Percentiles rank a stretch among this genome's conserved stretches.
Conservation (phyloP, 2,888 invertebrate species). For the Troides helena region DNA sequence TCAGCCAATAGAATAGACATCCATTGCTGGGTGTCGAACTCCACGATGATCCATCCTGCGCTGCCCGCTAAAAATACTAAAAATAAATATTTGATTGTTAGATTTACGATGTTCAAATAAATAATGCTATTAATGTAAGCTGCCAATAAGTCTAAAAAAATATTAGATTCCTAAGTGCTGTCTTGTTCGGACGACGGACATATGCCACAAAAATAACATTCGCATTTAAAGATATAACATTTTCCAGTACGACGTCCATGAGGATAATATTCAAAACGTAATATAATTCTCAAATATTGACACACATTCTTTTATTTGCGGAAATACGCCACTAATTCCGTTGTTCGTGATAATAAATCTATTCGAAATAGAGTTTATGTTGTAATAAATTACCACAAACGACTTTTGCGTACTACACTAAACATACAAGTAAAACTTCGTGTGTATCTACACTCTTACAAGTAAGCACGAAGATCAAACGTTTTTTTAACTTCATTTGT, state of each 20-base stretch:
- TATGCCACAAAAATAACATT: not conserved
- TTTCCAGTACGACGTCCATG: not conserved
- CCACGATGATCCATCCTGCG: too few relatives aligned
- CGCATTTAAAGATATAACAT: not conserved
- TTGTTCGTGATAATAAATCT: slow-evolving; percentile 20
- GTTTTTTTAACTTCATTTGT: not conserved
- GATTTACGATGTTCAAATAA: too few relatives aligned
- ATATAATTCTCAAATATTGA: slow-evolving; percentile 17
- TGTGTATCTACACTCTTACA: not conserved
- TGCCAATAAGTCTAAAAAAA: not conserved
- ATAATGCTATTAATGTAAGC: not conserved
- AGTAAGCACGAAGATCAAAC: not conserved
- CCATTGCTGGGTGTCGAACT: too few relatives aligned
- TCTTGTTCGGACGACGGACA: not conserved
- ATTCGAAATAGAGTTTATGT: slow-evolving; percentile 21
- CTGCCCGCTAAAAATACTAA: too few relatives aligned
- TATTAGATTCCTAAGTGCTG: not conserved
- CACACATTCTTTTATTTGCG: slow-evolving; percentile 8
- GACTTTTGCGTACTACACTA: slow-evolving; percentile 19
- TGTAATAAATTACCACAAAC: slow-evolving; percentile 22
- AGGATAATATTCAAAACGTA: not conserved
- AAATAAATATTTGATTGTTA: too few relatives aligned
- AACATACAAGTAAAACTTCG: slow-evolving; percentile 4
- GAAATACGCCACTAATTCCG: slow-evolving; percentile 15
- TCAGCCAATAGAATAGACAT: too few relatives aligned